Conservation (phyloP, 2,888 invertebrate species). For the Ellobium chinense region DNA sequence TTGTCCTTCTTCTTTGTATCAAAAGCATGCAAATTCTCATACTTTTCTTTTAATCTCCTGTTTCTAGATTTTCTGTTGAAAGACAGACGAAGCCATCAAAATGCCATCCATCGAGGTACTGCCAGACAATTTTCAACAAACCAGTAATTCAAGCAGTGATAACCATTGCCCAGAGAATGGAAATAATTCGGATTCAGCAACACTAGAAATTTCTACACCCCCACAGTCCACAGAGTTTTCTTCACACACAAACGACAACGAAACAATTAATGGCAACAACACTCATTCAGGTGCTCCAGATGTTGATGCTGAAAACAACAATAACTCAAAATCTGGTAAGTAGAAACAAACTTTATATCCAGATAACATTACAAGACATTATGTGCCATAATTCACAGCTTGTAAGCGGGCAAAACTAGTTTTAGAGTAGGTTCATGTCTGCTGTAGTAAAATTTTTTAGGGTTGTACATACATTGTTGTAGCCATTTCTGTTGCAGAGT, state of each 20-base stretch:
- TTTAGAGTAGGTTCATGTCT: too few relatives aligned
- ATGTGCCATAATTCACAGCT: too few relatives aligned
- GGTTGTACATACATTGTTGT: too few relatives aligned
- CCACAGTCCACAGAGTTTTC: neutral
- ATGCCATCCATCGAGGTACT: conserved; percentile 35
- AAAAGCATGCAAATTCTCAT: too few relatives aligned
- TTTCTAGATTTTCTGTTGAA: too few relatives aligned
- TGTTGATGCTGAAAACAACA: neutral
- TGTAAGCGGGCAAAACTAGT: too few relatives aligned
- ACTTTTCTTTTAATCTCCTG: too few relatives aligned
- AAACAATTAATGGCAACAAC: neutral
- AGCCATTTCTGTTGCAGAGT: too few relatives aligned
- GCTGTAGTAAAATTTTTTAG: too few relatives aligned
- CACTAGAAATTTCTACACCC: neutral
- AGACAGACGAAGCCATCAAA: too few relatives aligned
- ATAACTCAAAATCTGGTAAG: conserved; percentile 15
- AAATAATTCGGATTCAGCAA: neutral
- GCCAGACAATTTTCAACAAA: neutral
- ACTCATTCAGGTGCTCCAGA: neutral
- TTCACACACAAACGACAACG: neutral
- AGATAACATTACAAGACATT: too few relatives aligned
- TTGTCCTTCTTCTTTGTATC: too few relatives aligned
- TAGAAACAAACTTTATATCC: conserved; percentile 34
- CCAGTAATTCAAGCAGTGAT: neutral
- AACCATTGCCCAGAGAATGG: neutral